Conservation (phyloP, 2,113 vertebrate species). For the Maccullochella peelii region DNA sequence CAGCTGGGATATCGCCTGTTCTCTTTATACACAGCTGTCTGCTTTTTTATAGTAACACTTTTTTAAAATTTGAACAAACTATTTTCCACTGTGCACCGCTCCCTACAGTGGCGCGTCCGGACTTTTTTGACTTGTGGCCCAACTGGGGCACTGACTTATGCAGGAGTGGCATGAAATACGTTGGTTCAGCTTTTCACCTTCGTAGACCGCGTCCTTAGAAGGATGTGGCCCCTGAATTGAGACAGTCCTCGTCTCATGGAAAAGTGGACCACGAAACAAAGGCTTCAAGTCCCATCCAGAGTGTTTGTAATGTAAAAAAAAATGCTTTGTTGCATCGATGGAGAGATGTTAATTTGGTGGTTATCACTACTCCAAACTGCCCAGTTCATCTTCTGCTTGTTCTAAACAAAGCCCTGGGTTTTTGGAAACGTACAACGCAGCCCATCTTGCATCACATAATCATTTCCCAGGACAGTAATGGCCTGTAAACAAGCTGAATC, state of each 20-base stretch:
- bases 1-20: constrained; percentile 15
- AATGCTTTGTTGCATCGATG: not conserved
- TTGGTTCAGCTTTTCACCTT: too few species aligned
- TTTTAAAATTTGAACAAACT: not conserved
- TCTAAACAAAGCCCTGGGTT: constrained; percentile 9
- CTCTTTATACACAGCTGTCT: constrained; percentile 1
- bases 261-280: not conserved
- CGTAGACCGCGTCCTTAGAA: too few species aligned
- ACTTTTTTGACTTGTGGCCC: too few species aligned
- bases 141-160: too few species aligned
- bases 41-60: constrained; percentile 7
- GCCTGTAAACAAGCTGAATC: constrained; percentile 7
- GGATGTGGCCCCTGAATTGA: too few species aligned
- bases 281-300: not conserved
- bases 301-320: not conserved
- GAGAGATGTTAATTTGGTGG: not conserved
- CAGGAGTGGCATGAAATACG: too few species aligned
- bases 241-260: not conserved
- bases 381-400: not conserved
- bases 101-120: not conserved
- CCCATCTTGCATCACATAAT: constrained; percentile 16
- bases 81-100: not conserved
- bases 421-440: not conserved
- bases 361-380: not conserved
- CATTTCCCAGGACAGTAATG: constrained; percentile 1